Evolutionary conservation across 2,888 invertebrate species (phyloP), one percentile per base, ranked within the genome.

Genomic region (Phytoseiulus persimilis): DNA sequence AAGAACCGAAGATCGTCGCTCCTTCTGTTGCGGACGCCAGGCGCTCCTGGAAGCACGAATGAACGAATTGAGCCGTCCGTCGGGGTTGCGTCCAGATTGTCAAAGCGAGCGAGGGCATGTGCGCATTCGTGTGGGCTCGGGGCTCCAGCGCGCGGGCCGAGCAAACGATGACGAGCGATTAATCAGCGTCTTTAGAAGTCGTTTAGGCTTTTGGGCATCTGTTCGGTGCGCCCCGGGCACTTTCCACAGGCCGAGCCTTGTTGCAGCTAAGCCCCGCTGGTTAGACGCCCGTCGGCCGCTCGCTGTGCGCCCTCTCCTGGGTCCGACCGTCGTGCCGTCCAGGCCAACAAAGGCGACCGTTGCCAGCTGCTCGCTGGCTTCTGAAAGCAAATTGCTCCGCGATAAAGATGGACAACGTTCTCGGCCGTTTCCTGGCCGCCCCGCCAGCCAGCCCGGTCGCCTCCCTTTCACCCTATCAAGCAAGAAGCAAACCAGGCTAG

Each of bases 391-490:
- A 33, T 87, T 87, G 87, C 45, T 33, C n/a, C 87, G 87, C 87
- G 87, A 87, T 87, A 87, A 87, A 39, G 39, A 87, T 87, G 39
- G 45, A 87, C 87, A 87, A 87, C 32, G 32, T 87, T 87, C 65
- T 65, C 65, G 46, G 46, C 46, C 46, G 9, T n/a, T n/a, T 39
- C 39, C 9, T 9, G 39, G 39, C 39, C 39, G 39, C 9, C 39
- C 9, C 5, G 5, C 39, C 39, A 39, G 5, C 39, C 39, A 39
- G 65, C 23, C 65, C 28, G 65, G 65, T 65, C 28, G 65, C 18
- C 28, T 65, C 65, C 9, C 46, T 46, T 14, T 11, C 5, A 18
- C 65, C 65, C 65, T 23, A 65, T 65, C 65, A 2, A 65, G 65
- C 65, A 65, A 65, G 65, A 65, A 65, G 65, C 65, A 28, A 65